A percentile compares a stretch with the other conserved stretches of the same genome.
Conservation (phyloP, 2,113 vertebrate species). For the Tyto alba region DNA sequence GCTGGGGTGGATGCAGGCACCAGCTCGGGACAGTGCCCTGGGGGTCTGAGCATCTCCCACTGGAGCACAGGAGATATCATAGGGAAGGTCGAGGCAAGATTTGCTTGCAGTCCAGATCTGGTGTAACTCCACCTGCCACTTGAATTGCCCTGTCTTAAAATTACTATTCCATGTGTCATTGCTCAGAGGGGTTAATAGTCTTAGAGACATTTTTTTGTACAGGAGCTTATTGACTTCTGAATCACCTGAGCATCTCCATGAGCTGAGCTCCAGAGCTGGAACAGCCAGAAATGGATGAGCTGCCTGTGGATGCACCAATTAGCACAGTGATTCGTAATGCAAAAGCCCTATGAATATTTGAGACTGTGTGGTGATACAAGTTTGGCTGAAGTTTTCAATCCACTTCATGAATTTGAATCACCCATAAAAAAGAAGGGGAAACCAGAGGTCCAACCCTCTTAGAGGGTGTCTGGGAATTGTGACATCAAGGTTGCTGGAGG, state of each 20-base stretch:
- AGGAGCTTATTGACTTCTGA: neutral
- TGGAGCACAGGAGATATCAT: neutral
- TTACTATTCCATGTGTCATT: neutral
- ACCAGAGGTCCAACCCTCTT: neutral
- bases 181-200: neutral
- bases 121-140: neutral
- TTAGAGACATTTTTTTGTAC: neutral
- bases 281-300: neutral
- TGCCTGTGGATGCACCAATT: accelerated
- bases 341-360: neutral
- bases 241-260: neutral
- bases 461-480: neutral
- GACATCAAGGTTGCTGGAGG: neutral
- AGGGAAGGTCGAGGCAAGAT: neutral
- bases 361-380: neutral
- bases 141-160: neutral
- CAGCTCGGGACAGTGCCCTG: neutral
- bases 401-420: neutral
- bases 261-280: neutral
- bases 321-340: accelerated
- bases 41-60: neutral
- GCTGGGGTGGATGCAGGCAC: neutral
- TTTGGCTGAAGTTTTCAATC: neutral
- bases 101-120: neutral
- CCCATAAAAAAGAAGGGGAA: neutral